Conservation (phyloP, 2,888 invertebrate genomes). For the Ceramica pisi region DNA sequence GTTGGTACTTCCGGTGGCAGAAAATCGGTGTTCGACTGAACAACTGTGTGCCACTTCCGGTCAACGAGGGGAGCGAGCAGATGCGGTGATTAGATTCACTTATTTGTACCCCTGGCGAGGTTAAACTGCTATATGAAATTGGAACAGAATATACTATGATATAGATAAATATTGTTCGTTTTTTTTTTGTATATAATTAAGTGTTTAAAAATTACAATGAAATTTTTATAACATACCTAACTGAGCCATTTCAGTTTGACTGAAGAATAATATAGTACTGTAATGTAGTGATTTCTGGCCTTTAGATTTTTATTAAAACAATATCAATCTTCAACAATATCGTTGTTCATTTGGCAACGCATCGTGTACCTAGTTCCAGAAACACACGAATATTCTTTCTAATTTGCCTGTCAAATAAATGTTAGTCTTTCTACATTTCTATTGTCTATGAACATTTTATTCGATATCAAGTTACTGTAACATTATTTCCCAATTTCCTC, state of each 20-base stretch:
- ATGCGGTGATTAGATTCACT: slow-evolving; percentile 89
- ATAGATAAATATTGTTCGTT: background rate
- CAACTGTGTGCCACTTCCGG: slow-evolving; percentile 90
- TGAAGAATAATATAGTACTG: no score
- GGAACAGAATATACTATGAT: slow-evolving; percentile 58
- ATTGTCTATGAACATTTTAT: no score
- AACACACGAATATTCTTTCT: background rate
- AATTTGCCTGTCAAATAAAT: no score
- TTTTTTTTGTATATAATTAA: background rate
- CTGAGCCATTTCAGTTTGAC: no score
- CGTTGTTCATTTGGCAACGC: no score
- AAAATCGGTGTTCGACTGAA: slow-evolving; percentile 88
- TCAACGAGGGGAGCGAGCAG: slow-evolving; percentile 88
- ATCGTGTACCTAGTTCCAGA: background rate
- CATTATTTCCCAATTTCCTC: background rate
- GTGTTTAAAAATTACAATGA: no score
- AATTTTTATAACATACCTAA: no score
- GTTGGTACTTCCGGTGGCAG: slow-evolving; percentile 89
- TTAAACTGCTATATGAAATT: slow-evolving; percentile 83
- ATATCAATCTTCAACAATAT: no score
- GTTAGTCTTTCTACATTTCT: no score
- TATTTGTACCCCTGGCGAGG: slow-evolving; percentile 77
- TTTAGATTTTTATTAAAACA: no score
- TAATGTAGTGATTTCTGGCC: no score
- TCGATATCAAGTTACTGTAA: no score